Evolutionary conservation across 2,888 invertebrate species (phyloP), one percentile per base, ranked within the genome.

Genomic region (Eilema sororculum): DNA sequence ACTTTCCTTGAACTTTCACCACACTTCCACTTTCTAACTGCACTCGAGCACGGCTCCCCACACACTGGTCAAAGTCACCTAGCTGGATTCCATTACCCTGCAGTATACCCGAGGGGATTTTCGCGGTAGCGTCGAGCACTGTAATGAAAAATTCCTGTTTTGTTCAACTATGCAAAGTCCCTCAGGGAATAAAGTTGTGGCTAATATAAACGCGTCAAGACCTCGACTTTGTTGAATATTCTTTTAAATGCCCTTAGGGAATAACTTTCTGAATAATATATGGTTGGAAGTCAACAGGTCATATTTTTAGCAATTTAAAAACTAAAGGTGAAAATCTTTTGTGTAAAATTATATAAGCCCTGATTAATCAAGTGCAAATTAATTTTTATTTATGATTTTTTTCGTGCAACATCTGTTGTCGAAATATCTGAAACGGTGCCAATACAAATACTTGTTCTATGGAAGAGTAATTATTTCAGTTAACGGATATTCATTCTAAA

Each of bases 101-200:
- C 60, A 97, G 92, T 68, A 97, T 87, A 63, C 97, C 96, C 81
- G 97, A 96, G 82, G 97, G 96, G 67, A 97, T 95, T 88, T 97
- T 97, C n/a, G 96, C 97, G 46, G 96, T 96, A 41, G 97, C 96
- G 89, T 97, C 97, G 84, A 97, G 92, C 97, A 97, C 97, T 97
- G 93, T 86, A 95, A 93, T 90, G 82, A 90, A 91, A 88, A 92
- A 90, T 87, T 88, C 77, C 82, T 80, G 77, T 88, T 84, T 83
- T 75, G 82, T 86, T 86, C 75, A 87, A 85, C 80, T 78, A 84
- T 78, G 78, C 68, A 72, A 77, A 74, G 86, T 84, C 75, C 52
- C 68, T 76, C 25, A 85, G 86, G 88, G 84, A 69, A 69, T 71
- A 78, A 52, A 79, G 80, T 78, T 77, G 74, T 71, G 65, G 75